A percentile compares a stretch with the other conserved stretches of the same genome.
These are phyloP conservation scores for Silurus aristotelis DNA, from an alignment of 2,797 vertebrate species.

Conservation along the genomic window DNA sequence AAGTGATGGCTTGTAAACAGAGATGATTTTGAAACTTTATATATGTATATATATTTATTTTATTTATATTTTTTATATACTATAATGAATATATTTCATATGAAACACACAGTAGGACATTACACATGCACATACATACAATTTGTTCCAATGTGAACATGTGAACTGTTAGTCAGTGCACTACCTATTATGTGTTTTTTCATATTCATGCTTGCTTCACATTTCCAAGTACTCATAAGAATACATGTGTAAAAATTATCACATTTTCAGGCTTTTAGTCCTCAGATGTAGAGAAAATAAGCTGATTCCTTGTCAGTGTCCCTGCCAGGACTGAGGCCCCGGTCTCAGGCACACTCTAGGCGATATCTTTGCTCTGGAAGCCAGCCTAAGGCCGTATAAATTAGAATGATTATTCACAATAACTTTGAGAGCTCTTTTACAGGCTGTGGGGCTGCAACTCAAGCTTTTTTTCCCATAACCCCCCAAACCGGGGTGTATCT, in stretches of 20 bases:
- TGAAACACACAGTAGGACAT: not conserved
- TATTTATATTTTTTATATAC: no score
- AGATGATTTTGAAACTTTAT: no score
- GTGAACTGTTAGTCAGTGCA: not conserved
- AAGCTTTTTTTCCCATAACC: not conserved
- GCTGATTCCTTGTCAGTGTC: not conserved
- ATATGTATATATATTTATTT: no score
- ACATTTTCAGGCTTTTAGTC: not conserved
- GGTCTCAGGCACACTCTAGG: not conserved
- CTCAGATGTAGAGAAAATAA: not conserved
- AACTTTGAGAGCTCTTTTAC: not conserved
- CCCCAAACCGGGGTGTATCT: not conserved
- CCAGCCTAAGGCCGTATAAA: slow-evolving; percentile 11
- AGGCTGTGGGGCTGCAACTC: not conserved
- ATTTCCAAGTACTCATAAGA: not conserved
- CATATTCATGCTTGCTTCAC: not conserved
- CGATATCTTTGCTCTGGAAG: not conserved
- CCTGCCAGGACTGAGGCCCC: not conserved
- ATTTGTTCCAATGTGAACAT: no score
- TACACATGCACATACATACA: not conserved
- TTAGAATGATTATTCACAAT: not conserved
- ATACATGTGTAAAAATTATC: not conserved
- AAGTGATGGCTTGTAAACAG: no score
- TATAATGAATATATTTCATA: not conserved
- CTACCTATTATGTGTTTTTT: not conserved